Conservation (phyloP, 2,113 vertebrate genomes). For the Cochlearius cochlearius region DNA sequence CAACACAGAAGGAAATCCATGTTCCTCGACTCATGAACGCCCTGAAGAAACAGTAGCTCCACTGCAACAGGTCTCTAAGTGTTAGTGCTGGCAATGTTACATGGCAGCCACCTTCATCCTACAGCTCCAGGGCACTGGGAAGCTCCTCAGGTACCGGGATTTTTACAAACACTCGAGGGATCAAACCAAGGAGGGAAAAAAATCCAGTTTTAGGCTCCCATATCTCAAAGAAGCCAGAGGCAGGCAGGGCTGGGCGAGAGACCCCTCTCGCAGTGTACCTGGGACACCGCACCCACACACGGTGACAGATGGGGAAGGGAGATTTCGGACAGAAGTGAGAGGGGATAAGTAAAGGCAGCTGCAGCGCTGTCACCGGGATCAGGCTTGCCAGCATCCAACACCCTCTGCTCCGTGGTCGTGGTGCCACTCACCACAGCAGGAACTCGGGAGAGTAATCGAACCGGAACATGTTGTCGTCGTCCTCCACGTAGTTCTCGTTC, state of each 20-base stretch:
- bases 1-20: not conserved
- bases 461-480: conserved; percentile 99
- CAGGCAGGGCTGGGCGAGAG: not conserved
- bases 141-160: not conserved
- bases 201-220: not conserved
- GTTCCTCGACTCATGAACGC: not conserved
- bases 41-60: not conserved
- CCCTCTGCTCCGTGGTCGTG: not conserved
- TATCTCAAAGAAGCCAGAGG: not conserved
- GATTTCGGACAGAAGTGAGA: not conserved
- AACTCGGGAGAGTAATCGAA: conserved; percentile 99
- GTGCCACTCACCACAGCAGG: conserved; percentile 88
- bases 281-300: accelerated
- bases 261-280: not conserved
- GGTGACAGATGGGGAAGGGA: not conserved
- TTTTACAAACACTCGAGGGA: not conserved
- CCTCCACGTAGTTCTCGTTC: conserved; percentile 98
- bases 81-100: not conserved
- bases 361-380: not conserved
- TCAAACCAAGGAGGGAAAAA: not conserved
- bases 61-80: not conserved
- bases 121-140: not conserved
- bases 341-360: not conserved
- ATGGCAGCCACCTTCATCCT: not conserved
- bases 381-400: not conserved